Base-by-base conservation (phyloP, 2,113 vertebrate genomes). In the Ceyx margarethae region DNA sequence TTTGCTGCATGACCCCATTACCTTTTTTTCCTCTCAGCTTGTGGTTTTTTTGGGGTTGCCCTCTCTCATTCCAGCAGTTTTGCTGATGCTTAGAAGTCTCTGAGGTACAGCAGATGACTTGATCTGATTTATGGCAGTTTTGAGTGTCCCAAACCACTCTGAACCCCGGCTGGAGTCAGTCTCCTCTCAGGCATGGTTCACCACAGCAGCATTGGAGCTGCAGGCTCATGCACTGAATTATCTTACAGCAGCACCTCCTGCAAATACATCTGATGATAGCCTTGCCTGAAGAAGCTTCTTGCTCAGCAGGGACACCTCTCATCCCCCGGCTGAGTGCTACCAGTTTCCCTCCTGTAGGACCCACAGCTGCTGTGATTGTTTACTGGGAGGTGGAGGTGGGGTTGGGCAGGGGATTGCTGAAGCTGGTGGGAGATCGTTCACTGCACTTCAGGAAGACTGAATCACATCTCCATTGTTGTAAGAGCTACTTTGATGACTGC, bases 401-500 rank as follows among this genome's bases (percentile, higher is more conserved):
- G n/a, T n/a, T 0, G 17, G 46, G 5, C n/a, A 0, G 1, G 14
- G 40, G 29, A 26, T 76, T 68, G 81, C 31, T 4, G 5, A 22
- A 15, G 62, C 50, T 12, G 12, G 35, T 60, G 40, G 77, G 67
- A 83, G 46, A 28, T 50, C 62, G 56, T 35, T 69, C 62, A 2
- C 56, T 45, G 60, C 54, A 12, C 54, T 53, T 42, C 66, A 56
- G 57, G 17, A 54, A 40, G 62, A 26, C 71, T 60, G 71, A 94
- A 43, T 85, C 76, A 62, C 13, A 22, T 45, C 71, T 43, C 71
- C 13, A 1, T 26, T 72, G 25, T 40, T 65, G 22, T 79, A 64
- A 50, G 33, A 82, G 77, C 48, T 26, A 19, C 56, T 89, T 74
- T 72, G 54, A 3, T 17, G 50, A 61, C 23, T 69, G 65, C 56